Percentiles rank a stretch among this genome's conserved stretches.
Evolutionary conservation across 1,140 invertebrate species (phyloP).

Genomic region (Globodera ellingtonae): DNA sequence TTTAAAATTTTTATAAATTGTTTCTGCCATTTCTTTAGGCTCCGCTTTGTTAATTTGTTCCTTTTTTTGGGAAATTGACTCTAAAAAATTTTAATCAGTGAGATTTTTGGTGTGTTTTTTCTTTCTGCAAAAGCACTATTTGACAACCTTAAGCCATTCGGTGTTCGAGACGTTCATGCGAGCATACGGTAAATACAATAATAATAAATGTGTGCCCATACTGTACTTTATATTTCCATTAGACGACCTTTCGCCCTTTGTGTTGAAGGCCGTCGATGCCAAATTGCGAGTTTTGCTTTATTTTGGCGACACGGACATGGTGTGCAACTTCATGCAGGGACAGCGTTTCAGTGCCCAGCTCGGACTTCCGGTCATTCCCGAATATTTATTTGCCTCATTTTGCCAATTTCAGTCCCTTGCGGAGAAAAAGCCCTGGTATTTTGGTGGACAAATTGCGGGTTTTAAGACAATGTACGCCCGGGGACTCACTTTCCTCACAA

Average conservation of each 20-base stretch:
- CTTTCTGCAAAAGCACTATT: too few relatives aligned
- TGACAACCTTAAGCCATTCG: neutral
- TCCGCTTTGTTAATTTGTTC: too few relatives aligned
- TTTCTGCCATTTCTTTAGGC: too few relatives aligned
- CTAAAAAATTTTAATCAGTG: too few relatives aligned
- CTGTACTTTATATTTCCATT: neutral
- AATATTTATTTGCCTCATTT: neutral
- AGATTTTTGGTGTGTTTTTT: too few relatives aligned
- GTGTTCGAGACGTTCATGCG: neutral
- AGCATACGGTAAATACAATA: neutral
- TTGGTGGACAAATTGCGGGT: slow-evolving; percentile 54
- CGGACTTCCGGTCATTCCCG: slow-evolving; percentile 32
- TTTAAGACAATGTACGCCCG: slow-evolving; percentile 56
- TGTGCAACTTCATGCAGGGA: slow-evolving; percentile 68
- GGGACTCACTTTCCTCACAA: slow-evolving; percentile 53
- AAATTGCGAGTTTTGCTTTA: slow-evolving; percentile 67
- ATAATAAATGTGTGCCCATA: neutral
- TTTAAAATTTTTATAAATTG: too few relatives aligned
- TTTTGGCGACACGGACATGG: slow-evolving; percentile 71
- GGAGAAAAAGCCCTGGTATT: slow-evolving; percentile 53
- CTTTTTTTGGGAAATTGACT: too few relatives aligned
- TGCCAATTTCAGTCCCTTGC: slow-evolving; percentile 27
- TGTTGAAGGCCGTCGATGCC: slow-evolving; percentile 52
- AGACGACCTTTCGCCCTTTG: slow-evolving; percentile 8
- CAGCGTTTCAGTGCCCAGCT: slow-evolving; percentile 50